Evolutionary conservation across 35 echinoderm and acorn worm genomes (phyloP), one percentile per base, ranked within the genome.

Genomic region (Hemicentrotus pulcherrimus): DNA sequence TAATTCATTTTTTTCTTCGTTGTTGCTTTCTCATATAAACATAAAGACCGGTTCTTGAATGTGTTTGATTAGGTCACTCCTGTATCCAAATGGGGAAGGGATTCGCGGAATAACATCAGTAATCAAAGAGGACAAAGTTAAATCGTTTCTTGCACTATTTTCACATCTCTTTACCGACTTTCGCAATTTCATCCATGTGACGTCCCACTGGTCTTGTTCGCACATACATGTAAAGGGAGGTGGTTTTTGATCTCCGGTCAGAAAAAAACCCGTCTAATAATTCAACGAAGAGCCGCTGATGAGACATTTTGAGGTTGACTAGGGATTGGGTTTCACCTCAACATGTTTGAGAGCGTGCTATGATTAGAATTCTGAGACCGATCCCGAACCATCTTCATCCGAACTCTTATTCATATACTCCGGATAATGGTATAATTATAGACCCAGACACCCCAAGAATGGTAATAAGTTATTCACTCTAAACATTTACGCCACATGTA

Each of bases 221-320:
- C 19, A 78, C 19, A 78, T 78, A 78, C 65, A n/a, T 78, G 19
- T 78, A n/a, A 28, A 22, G 24, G 15, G 10, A 7, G 65, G 7
- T 78, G 65, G 65, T 78, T 30, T n/a, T 78, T 78, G 65, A 78
- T 78, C 65, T 28, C 24, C 24, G 65, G 65, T 78, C 65, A 28
- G 65, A 78, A 78, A 65, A 59, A 78, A 78, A 28, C 65, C 65
- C 65, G 65, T 78, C 65, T 78, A 78, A 78, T 78, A 78, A 78
- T 78, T 78, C 65, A 78, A 78, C 65, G 65, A 78, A n/a, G 65
- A 28, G 65, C 5, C 65, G 22, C 7, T 78, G 65, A 78, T 78
- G 22, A 78, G 65, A 78, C 65, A 78, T 78, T 78, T 78, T 78
- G 65, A 78, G 65, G 65, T 78, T 78, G 65, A 78, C 65, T 78